Evolutionary conservation across 2,888 invertebrate species (phyloP).

Genomic region (Mythimna impura): DNA sequence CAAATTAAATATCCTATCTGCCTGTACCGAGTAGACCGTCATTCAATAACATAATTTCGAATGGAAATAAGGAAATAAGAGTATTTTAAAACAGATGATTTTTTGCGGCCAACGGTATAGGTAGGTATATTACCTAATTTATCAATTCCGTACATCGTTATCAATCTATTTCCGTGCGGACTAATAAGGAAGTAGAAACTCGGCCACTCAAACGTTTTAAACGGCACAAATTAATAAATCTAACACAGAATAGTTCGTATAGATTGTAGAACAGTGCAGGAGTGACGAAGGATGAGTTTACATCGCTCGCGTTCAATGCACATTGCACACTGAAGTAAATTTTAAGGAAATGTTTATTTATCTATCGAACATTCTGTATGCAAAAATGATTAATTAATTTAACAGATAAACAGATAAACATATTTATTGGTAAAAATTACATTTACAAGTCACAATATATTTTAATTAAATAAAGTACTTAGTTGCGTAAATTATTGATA

Average conservation of each 20-base stretch:
- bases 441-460: too few relatives aligned
- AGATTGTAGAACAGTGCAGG: neutral
- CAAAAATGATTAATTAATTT: neutral
- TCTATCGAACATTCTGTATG: neutral
- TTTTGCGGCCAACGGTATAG: slow-evolving; percentile 22
- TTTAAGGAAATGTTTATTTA: slow-evolving; percentile 6
- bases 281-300: slow-evolving; percentile 13
- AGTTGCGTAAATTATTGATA: too few relatives aligned
- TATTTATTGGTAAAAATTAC: too few relatives aligned
- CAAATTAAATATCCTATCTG: neutral
- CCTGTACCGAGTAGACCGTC: neutral
- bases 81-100: slow-evolving; percentile 12
- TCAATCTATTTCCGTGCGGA: slow-evolving; percentile 55
- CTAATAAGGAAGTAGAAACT: slow-evolving; percentile 57
- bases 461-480: too few relatives aligned
- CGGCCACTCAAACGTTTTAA: slow-evolving; percentile 45
- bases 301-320: neutral
- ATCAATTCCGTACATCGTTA: slow-evolving; percentile 58
- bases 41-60: slow-evolving; percentile 6
- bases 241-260: slow-evolving; percentile 14
- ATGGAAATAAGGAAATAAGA: slow-evolving; percentile 22
- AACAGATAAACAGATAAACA: too few relatives aligned
- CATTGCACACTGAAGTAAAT: neutral
- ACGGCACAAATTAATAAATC: slow-evolving; percentile 44
- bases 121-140: slow-evolving; percentile 41